Percentiles rank a stretch among this genome's conserved stretches.
These are phyloP conservation scores for Gavia stellata DNA, from an alignment of 2,113 vertebrate genomes.

Conservation along the genomic window DNA sequence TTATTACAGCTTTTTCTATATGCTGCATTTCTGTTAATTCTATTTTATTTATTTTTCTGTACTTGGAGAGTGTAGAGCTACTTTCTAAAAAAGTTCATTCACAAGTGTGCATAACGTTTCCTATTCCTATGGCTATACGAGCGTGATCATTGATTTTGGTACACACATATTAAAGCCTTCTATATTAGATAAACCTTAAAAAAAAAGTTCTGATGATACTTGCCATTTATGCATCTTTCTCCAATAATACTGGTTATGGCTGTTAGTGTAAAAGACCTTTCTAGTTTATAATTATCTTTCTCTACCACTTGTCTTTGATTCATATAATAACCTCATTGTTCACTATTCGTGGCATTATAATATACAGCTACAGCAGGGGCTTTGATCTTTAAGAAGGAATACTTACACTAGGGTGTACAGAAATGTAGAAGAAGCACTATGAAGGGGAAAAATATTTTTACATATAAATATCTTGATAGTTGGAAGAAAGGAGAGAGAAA, in stretches of 20 bases:
- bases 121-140: background rate
- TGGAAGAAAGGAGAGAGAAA: slow-evolving; percentile 1
- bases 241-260: background rate
- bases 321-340: background rate
- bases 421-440: background rate
- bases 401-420: background rate
- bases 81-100: background rate
- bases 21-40: background rate
- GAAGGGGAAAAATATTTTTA: background rate
- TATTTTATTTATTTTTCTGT: background rate
- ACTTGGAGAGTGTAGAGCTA: slow-evolving; percentile 10
- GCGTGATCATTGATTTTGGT: background rate
- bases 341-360: background rate
- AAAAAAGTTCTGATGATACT: background rate
- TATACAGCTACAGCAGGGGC: background rate
- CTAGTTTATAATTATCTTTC: background rate
- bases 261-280: background rate
- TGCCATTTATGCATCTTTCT: background rate
- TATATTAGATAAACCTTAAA: background rate
- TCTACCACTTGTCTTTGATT: background rate
- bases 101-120: background rate
- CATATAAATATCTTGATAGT: background rate
- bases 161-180: background rate
- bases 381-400: background rate
- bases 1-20: background rate